Evolutionary conservation across 2,797 vertebrate genomes (phyloP), one percentile per base, ranked within the genome.

Genomic region (Sphenopsis melanotis): DNA sequence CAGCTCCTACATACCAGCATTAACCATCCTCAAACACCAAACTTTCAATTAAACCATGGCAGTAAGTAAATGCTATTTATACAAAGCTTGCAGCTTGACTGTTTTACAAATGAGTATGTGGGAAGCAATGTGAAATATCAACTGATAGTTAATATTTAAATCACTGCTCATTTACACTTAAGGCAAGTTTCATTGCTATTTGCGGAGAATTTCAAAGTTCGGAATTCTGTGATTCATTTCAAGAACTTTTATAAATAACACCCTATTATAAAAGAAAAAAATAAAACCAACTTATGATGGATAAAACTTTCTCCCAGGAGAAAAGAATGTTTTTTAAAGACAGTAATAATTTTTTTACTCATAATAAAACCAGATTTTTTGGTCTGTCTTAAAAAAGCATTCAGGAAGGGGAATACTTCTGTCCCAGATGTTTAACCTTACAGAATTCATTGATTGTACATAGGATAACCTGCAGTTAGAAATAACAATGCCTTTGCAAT

Each of bases 81-180:
- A 87, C 44, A 77, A 55, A 91, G 71, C 63, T 85, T 87, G 66
- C 56, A 83, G 71, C 68, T 77, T 63, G 77, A 71, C 34, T 70
- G 44, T 63, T 93, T 89, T 83, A 86, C 39, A 95, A 93, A 87
- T 81, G 44, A 85, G 34, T 37, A 77, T 41, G 69, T 93, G 72
- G 71, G 92, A 93, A 95, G 52, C 23, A 10, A 63, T 71, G 82
- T 80, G 78, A 93, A 93, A 91, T 92, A 94, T 59, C 78, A 94
- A 66, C 64, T 82, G 78, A 79, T 85, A 83, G 75, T 94, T 94
- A 95, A 91, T 90, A 93, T 87, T 94, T 74, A 92, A 93, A 89
- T 89, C 10, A 14, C 41, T 87, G 42, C 68, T 93, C 16, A 3
- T 65, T 95, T 88, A 89, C 50, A 82, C 70, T 95, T 89, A 8